Conservation (phyloP, 2,888 invertebrate genomes). For the Scaptomyza parva region DNA sequence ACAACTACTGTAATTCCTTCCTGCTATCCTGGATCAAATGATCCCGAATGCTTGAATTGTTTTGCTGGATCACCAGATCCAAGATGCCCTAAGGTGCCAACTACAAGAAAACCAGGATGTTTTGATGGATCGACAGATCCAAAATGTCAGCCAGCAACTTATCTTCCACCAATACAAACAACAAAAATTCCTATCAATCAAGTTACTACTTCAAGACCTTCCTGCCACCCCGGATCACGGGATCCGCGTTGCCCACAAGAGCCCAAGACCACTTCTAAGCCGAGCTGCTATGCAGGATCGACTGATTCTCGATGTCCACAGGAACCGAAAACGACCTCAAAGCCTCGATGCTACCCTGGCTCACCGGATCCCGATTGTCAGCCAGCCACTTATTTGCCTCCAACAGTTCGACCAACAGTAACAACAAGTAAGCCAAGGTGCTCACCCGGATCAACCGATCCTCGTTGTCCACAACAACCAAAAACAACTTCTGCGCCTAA, state of each 20-base stretch:
- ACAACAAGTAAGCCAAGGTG: constrained; percentile 12
- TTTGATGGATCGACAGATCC: constrained; percentile 83
- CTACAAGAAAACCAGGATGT: constrained; percentile 60
- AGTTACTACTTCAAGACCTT: constrained; percentile 29
- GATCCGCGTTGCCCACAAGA: constrained; percentile 82
- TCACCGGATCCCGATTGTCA: constrained; percentile 34
- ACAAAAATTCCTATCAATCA: constrained; percentile 27
- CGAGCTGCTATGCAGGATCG: constrained; percentile 69
- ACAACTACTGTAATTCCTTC: background rate
- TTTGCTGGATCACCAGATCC: constrained; percentile 80
- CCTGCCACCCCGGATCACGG: constrained; percentile 82
- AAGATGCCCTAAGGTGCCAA: constrained; percentile 36
- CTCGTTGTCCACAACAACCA: constrained; percentile 13
- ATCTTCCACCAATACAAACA: constrained; percentile 37
- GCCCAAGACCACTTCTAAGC: constrained; percentile 4
- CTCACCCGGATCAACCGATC: constrained; percentile 30
- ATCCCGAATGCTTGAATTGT: constrained; percentile 72
- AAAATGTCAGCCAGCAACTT: constrained; percentile 43
- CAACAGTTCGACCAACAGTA: background rate
- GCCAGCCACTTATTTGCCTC: background rate
- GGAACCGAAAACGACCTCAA: constrained; percentile 10
- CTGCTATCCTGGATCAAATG: constrained; percentile 70
- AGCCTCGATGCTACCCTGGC: constrained; percentile 35
- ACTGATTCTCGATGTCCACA: constrained; percentile 68
- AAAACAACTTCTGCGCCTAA: constrained; percentile 1